These are phyloP conservation scores for Trichacis sp. DNA, from an alignment of 2,888 invertebrate species.

Conservation along the genomic window DNA sequence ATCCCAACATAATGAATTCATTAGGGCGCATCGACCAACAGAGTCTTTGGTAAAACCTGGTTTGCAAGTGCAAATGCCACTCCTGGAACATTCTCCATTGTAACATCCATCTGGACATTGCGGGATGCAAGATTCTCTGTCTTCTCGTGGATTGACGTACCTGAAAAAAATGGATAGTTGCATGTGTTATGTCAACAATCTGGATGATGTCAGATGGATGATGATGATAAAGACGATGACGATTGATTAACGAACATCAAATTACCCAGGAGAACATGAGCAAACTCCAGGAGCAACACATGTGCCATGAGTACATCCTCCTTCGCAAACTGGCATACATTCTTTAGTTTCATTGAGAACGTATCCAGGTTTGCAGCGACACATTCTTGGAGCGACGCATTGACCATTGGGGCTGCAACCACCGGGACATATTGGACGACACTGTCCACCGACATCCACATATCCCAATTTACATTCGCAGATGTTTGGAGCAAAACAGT, in stretches of 20 bases:
- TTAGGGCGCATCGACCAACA: constrained; percentile 43
- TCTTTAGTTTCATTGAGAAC: constrained; percentile 49
- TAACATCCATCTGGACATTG: constrained; percentile 52
- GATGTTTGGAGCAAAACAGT: constrained; percentile 72
- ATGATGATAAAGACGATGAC: no score
- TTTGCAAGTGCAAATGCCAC: constrained; percentile 56
- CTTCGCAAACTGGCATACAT: constrained; percentile 62
- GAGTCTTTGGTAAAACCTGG: constrained; percentile 54
- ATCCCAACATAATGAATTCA: neutral
- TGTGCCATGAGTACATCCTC: constrained; percentile 61
- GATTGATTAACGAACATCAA: no score
- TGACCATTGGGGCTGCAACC: constrained; percentile 60
- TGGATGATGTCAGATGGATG: no score
- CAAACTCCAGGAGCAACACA: constrained; percentile 61
- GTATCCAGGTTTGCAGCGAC: constrained; percentile 59
- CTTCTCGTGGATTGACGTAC: constrained; percentile 54
- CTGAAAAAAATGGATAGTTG: no score
- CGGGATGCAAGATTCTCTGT: constrained; percentile 55
- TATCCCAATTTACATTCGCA: constrained; percentile 74
- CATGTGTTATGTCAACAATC: no score
- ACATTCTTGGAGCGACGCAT: constrained; percentile 58
- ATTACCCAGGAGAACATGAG: constrained; percentile 57
- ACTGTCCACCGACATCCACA: constrained; percentile 67
- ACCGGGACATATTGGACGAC: constrained; percentile 68
- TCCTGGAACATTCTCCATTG: constrained; percentile 53